Conservation (phyloP, 2,888 invertebrate genomes). For the Dyspetes luteomarginatus region DNA sequence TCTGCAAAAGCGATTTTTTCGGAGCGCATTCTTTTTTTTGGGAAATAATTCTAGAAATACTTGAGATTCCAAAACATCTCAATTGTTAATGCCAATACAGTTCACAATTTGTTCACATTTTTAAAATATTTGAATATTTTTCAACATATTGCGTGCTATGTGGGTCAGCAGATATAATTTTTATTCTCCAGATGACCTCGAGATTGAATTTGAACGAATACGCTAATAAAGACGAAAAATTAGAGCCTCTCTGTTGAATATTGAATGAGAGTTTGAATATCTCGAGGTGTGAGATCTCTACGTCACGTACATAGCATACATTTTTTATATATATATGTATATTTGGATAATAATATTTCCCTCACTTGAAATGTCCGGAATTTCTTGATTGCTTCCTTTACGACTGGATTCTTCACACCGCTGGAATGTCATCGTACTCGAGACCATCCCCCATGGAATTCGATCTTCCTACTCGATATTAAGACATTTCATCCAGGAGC, state of each 20-base stretch:
- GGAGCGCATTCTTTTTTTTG: no score
- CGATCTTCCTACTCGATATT: slow-evolving; percentile 65
- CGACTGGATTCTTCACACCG: slow-evolving; percentile 40
- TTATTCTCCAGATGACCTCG: slow-evolving; percentile 9
- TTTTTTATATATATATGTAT: neutral
- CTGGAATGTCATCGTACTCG: slow-evolving; percentile 77
- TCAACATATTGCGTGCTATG: no score
- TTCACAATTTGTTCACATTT: no score
- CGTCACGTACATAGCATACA: neutral
- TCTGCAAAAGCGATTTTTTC: no score
- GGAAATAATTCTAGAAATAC: no score
- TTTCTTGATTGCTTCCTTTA: slow-evolving; percentile 78
- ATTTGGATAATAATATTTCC: slow-evolving; percentile 1
- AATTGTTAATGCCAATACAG: no score
- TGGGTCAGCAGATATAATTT: neutral
- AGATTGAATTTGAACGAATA: slow-evolving; percentile 22
- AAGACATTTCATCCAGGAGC: slow-evolving; percentile 64
- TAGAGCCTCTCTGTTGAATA: slow-evolving; percentile 50
- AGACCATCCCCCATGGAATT: slow-evolving; percentile 69
- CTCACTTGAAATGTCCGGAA: slow-evolving; percentile 72
- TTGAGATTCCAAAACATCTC: no score
- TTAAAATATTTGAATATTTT: no score
- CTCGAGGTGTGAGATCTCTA: slow-evolving; percentile 6
- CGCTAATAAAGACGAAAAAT: slow-evolving; percentile 46
- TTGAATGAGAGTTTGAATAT: slow-evolving; percentile 11